phyloP scores from a whole-genome alignment of 1,140 invertebrate species.

The Chelonus insularis region DNA sequence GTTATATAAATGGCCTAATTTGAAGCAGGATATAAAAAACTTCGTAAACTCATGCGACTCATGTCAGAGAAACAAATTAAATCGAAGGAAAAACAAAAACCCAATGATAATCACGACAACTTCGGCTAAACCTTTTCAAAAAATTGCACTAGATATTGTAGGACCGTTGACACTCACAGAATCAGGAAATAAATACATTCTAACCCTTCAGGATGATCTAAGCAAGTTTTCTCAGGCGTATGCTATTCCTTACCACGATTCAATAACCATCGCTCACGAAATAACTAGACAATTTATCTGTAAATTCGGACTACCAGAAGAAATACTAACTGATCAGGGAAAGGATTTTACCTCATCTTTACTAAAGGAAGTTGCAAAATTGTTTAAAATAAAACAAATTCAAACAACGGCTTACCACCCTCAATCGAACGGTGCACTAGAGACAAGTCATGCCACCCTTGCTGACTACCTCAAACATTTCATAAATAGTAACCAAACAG shows the following conservation, averaged over 20 bases:
- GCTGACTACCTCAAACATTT: conserved; percentile 37
- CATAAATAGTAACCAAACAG: conserved; percentile 28
- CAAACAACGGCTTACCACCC: conserved; percentile 36
- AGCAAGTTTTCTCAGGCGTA: conserved; percentile 37
- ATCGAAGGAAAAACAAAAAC: conserved; percentile 32
- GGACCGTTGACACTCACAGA: conserved; percentile 36
- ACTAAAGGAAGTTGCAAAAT: conserved; percentile 35
- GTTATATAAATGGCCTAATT: conserved; percentile 40
- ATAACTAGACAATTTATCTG: conserved; percentile 38
- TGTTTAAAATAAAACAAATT: conserved; percentile 34
- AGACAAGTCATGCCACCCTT: conserved; percentile 34
- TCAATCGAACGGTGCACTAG: conserved; percentile 35
- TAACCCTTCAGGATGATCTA: conserved; percentile 42
- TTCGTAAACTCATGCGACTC: conserved; percentile 41
- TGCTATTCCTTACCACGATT: conserved; percentile 33
- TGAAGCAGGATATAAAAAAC: conserved; percentile 35
- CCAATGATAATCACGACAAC: conserved; percentile 41
- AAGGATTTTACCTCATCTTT: conserved; percentile 35
- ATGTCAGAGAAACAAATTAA: conserved; percentile 47
- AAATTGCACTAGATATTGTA: conserved; percentile 38
- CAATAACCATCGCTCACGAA: conserved; percentile 34
- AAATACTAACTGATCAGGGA: conserved; percentile 43
- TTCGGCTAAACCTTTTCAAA: conserved; percentile 26
- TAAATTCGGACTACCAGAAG: conserved; percentile 38
- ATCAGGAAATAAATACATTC: conserved; percentile 39